These are phyloP conservation scores for Pantala flavescens DNA, from an alignment of 1,140 invertebrate species.

Conservation along the genomic window DNA sequence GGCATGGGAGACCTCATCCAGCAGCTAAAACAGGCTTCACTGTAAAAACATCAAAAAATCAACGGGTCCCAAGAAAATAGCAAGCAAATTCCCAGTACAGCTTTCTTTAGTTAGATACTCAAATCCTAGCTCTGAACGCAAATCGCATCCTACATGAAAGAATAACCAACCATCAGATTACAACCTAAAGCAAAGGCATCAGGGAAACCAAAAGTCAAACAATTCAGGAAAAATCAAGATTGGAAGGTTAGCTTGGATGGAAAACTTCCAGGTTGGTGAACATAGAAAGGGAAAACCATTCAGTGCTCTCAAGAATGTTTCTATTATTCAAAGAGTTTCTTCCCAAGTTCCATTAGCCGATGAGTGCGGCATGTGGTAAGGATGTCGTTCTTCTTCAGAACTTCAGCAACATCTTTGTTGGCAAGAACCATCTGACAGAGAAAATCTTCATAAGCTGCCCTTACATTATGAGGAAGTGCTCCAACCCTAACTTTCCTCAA, in stretches of 20 bases:
- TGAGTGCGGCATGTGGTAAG: conserved; percentile 73
- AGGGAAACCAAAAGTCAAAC: too few relatives aligned
- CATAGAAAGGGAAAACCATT: not conserved
- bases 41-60: conserved; percentile 18
- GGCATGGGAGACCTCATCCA: not conserved
- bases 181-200: too few relatives aligned
- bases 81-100: not conserved
- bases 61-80: conserved; percentile 11
- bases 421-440: conserved; percentile 72
- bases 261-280: not conserved
- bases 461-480: conserved; percentile 66
- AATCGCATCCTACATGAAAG: too few relatives aligned
- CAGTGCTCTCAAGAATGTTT: not conserved
- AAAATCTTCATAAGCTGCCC: conserved; percentile 82
- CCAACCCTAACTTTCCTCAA: conserved; percentile 71
- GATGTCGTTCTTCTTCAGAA: conserved; percentile 72
- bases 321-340: conserved; percentile 73
- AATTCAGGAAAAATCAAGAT: too few relatives aligned
- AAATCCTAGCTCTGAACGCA: too few relatives aligned
- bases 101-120: not conserved
- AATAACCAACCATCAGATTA: too few relatives aligned
- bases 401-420: conserved; percentile 58
- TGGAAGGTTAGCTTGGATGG: not conserved
- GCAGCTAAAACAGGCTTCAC: conserved; percentile 6
- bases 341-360: conserved; percentile 77